These are phyloP conservation scores for Andrena bucephala DNA, from an alignment of 2,888 invertebrate species.

Conservation along the genomic window DNA sequence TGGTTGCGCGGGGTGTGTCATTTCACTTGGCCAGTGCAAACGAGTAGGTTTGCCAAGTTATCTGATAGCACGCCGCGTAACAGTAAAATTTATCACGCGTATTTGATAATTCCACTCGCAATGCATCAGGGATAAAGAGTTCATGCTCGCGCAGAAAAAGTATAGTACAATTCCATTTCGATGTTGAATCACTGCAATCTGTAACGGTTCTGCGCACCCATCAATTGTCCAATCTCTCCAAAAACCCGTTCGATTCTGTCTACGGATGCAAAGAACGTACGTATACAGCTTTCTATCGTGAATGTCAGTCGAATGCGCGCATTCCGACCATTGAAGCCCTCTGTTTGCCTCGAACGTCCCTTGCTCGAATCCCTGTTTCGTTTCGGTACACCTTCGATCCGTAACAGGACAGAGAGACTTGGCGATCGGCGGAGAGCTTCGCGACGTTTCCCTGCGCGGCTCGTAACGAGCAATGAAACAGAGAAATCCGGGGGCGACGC, in stretches of 20 bases:
- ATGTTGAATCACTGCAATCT: neutral
- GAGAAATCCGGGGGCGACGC: too few relatives aligned
- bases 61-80: neutral
- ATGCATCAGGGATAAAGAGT: neutral
- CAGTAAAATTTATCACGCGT: too few relatives aligned
- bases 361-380: slow-evolving; percentile 62
- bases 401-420: slow-evolving; percentile 65
- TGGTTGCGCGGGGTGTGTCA: neutral
- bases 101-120: too few relatives aligned
- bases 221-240: slow-evolving; percentile 10
- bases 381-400: slow-evolving; percentile 49
- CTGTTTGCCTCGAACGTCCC: slow-evolving; percentile 65
- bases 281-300: slow-evolving; percentile 66
- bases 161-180: neutral
- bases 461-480: neutral
- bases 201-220: neutral
- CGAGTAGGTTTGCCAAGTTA: neutral
- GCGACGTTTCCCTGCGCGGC: neutral
- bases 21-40: neutral
- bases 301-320: slow-evolving; percentile 69
- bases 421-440: neutral
- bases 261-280: slow-evolving; percentile 51
- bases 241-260: slow-evolving; percentile 41
- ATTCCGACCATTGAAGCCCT: slow-evolving; percentile 51
- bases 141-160: neutral